Evolutionary conservation across 1,140 invertebrate species (phyloP).

Genomic region (Hylaeus volcanicus): DNA sequence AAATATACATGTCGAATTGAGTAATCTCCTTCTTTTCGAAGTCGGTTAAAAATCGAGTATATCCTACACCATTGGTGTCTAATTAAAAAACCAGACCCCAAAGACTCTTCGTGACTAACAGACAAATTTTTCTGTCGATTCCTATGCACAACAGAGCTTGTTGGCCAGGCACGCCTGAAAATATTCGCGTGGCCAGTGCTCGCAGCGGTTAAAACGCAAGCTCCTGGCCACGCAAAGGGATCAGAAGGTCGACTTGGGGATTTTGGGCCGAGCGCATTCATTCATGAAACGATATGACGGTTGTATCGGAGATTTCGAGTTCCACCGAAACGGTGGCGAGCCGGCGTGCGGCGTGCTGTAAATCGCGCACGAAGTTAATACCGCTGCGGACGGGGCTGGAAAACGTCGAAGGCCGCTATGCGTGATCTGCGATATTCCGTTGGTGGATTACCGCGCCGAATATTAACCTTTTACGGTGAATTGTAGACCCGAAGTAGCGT

Average conservation of each 20-base stretch:
- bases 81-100: too few relatives aligned
- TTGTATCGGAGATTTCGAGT: slow-evolving; percentile 32
- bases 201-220: too few relatives aligned
- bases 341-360: slow-evolving; percentile 14
- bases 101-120: too few relatives aligned
- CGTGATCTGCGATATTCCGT: slow-evolving; percentile 48
- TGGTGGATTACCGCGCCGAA: slow-evolving; percentile 39
- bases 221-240: not conserved
- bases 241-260: not conserved
- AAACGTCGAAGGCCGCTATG: slow-evolving; percentile 57
- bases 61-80: too few relatives aligned
- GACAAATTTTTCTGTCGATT: too few relatives aligned
- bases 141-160: too few relatives aligned
- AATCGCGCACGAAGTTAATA: slow-evolving; percentile 48
- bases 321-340: slow-evolving; percentile 19
- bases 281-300: slow-evolving; percentile 35
- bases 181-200: too few relatives aligned
- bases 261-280: not conserved
- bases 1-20: too few relatives aligned
- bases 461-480: slow-evolving; percentile 52
- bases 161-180: too few relatives aligned
- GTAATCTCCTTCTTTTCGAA: too few relatives aligned
- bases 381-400: slow-evolving; percentile 39
- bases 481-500: slow-evolving; percentile 34
- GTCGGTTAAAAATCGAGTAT: too few relatives aligned